Percentiles rank a stretch among this genome's conserved stretches.
Evolutionary conservation across 35 echinoderm and acorn worm genomes (phyloP).

Genomic region (Holothuria glaberrima): DNA sequence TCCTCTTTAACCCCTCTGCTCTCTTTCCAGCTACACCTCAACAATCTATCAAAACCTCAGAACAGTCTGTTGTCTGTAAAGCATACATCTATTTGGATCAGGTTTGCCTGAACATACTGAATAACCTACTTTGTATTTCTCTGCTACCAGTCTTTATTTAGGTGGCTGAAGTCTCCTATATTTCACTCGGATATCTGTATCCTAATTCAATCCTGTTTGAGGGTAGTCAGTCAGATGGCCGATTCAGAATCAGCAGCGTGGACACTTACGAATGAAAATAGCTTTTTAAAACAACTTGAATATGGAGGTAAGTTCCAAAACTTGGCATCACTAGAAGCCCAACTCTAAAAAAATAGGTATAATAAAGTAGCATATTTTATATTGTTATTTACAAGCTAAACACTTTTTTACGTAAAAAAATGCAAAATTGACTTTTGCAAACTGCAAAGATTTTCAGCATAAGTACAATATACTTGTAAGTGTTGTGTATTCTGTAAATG

Average conservation of each 20-base stretch:
- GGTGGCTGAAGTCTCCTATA: conserved; percentile 50
- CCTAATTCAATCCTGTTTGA: conserved; percentile 29
- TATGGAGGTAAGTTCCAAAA: conserved; percentile 43
- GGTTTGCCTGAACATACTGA: too few species aligned
- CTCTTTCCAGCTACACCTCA: too few species aligned
- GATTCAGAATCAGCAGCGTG: conserved; percentile 8
- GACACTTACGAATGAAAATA: conserved; percentile 44
- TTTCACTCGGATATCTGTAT: conserved; percentile 31
- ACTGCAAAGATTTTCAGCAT: background rate
- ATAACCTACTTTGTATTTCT: too few species aligned
- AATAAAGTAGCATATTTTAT: background rate
- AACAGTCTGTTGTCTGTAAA: too few species aligned
- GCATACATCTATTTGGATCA: too few species aligned
- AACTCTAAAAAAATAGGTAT: background rate
- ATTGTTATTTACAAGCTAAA: background rate
- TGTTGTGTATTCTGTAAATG: too few species aligned
- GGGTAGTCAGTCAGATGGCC: conserved; percentile 28
- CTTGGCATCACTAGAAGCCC: background rate
- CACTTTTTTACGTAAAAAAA: background rate
- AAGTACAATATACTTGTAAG: too few species aligned
- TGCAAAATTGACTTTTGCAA: background rate
- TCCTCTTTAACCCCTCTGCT: too few species aligned
- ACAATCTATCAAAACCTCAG: too few species aligned
- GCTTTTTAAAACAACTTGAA: conserved; percentile 50
- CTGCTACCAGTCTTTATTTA: conserved; percentile 30